Evolutionary conservation across 2,113 vertebrate species (phyloP), one percentile per base, ranked within the genome.

Genomic region (Saccopteryx bilineata): DNA sequence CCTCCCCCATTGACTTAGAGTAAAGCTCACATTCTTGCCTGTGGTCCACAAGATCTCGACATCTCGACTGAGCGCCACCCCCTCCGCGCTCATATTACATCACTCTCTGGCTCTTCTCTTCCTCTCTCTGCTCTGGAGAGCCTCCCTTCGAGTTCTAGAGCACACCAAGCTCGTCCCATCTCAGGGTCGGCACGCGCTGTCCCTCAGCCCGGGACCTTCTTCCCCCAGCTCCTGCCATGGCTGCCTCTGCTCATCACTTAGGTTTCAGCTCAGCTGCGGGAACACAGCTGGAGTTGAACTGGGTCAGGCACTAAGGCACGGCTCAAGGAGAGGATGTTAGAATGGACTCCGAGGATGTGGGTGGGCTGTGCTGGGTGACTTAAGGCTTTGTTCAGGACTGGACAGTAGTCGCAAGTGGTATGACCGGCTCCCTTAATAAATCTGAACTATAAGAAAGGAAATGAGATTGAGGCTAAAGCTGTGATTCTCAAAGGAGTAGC

Each of bases 41-140:
- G 0, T 52, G 60, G 48, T 65, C 65, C 18, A 15, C 19, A 39
- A 58, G 39, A n/a, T 23, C 5, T 56, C 23, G 3, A 0, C 1
- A n/a, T 23, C 5, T 56, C 23, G 3, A 0, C 1, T 11, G 5
- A 31, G 2, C 5, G 0, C 15, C 11, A 39, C 2, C 11, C 69
- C 8, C n/a, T 26, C 31, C 46, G 7, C 31, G 5, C 31, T 46
- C 15, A 2, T 54, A 18, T 24, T 6, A 17, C 19, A 1, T 76
- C 66, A 4, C 50, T 75, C 9, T 19, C 21, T 28, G 0, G 5
- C 39, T 58, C 31, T 28, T 5, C 0, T 48, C 31, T 28, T 5
- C 0, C 39, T 86, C 52, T 71, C 66, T 85, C 56, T 66, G 54
- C 10, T 75, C 81, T 33, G 1, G 23, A 31, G 48, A 54, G 11